Evolutionary conservation across 2,888 invertebrate genomes (phyloP).

Genomic region (Heliconius cydno): DNA sequence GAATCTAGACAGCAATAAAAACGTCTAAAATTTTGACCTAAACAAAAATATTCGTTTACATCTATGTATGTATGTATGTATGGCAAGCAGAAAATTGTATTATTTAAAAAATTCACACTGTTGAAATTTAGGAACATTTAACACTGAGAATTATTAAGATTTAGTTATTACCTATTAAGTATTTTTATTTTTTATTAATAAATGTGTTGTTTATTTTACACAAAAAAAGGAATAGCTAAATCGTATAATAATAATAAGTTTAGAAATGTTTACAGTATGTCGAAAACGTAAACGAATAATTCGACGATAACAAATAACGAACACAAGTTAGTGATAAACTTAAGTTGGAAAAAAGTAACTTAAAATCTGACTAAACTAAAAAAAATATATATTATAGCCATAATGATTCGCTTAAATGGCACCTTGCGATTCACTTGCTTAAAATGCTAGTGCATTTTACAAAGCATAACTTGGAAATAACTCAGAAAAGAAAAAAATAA

Average conservation of each 20-base stretch:
- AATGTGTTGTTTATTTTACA: constrained; percentile 61
- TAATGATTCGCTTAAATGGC: constrained; percentile 74
- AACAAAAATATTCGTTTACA: constrained; percentile 61
- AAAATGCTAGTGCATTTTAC: constrained; percentile 58
- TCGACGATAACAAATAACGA: constrained; percentile 62
- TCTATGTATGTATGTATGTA: constrained; percentile 73
- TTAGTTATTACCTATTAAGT: constrained; percentile 74
- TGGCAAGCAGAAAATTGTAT: constrained; percentile 77
- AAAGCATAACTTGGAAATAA: constrained; percentile 49
- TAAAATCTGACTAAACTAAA: constrained; percentile 71
- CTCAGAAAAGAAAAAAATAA: constrained; percentile 45
- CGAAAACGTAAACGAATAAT: constrained; percentile 55
- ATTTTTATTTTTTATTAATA: constrained; percentile 61
- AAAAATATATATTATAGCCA: constrained; percentile 71
- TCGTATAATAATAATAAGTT: constrained; percentile 51
- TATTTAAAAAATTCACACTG: constrained; percentile 72
- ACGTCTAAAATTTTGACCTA: constrained; percentile 49
- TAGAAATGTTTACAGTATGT: constrained; percentile 58
- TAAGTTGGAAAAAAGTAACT: constrained; percentile 62
- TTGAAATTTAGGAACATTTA: constrained; percentile 83
- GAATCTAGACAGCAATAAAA: constrained; percentile 53
- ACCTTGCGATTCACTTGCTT: constrained; percentile 76
- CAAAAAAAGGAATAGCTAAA: constrained; percentile 36
- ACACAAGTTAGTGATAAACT: constrained; percentile 73
- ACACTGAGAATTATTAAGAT: constrained; percentile 80